A percentile compares a stretch with the other conserved stretches of the same genome.
Conservation (phyloP, 2,113 vertebrate genomes). For the Otolemur garnettii region DNA sequence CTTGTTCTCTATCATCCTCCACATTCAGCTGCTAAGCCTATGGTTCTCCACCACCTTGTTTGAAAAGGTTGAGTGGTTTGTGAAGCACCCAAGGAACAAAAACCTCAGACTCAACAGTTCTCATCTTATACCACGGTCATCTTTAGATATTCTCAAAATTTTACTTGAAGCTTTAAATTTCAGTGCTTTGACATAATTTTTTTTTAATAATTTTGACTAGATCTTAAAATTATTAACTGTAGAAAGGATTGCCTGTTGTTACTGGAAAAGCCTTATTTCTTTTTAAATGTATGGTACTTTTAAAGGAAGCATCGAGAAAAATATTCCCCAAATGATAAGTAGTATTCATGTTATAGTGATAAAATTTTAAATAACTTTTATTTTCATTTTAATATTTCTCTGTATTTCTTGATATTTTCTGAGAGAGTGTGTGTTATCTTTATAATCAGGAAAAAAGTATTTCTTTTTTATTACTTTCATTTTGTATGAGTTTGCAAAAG, state of each 20-base stretch:
- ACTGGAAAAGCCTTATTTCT: background rate
- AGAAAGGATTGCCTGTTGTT: background rate
- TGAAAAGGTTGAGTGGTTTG: background rate
- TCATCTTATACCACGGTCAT: background rate
- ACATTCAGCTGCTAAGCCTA: background rate
- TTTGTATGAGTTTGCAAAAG: conserved; percentile 1
- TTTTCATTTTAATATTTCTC: background rate
- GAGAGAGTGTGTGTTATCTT: background rate
- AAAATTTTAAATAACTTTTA: background rate
- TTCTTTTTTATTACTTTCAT: background rate
- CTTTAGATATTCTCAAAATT: background rate
- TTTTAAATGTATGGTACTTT: background rate
- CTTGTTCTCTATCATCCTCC: background rate
- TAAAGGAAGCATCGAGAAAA: background rate
- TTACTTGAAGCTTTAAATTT: background rate
- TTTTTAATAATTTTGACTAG: conserved; percentile 7
- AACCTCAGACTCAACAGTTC: background rate
- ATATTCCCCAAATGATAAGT: background rate
- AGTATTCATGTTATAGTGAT: background rate
- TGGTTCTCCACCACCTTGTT: background rate
- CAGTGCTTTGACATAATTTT: background rate
- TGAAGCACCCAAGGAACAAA: background rate
- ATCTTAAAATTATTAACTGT: background rate
- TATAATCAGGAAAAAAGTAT: conserved; percentile 25
- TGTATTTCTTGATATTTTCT: conserved; percentile 31